A percentile compares a stretch with the other conserved stretches of the same genome.
Conservation (phyloP, 2,888 invertebrate species). For the Eucriotettix oculatus region DNA sequence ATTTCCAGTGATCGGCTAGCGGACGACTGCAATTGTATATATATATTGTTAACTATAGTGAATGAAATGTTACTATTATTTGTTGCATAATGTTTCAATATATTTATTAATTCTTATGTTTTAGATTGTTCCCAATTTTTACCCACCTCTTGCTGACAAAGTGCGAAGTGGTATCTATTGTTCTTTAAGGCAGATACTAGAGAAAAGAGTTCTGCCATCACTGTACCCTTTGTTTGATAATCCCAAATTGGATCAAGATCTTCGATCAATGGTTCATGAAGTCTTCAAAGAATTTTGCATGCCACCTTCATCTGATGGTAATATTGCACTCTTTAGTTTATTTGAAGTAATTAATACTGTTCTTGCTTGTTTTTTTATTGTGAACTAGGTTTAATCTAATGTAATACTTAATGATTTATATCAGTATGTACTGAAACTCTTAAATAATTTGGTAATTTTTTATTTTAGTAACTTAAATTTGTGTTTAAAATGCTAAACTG, state of each 20-base stretch:
- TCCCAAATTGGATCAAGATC: constrained; percentile 68
- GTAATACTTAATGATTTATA: too few relatives aligned
- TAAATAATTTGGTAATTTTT: too few relatives aligned
- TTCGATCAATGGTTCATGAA: constrained; percentile 68
- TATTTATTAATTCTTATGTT: constrained; percentile 15
- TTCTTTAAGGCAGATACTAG: constrained; percentile 69
- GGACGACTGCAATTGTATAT: too few relatives aligned
- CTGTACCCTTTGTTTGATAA: constrained; percentile 76
- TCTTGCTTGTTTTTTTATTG: too few relatives aligned
- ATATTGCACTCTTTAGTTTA: too few relatives aligned
- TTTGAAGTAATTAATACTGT: too few relatives aligned
- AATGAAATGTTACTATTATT: not conserved
- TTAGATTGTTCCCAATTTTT: constrained; percentile 74
- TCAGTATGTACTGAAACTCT: too few relatives aligned
- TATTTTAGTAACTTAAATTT: too few relatives aligned
- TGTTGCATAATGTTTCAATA: too few relatives aligned
- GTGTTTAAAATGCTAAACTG: too few relatives aligned
- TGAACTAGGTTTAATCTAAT: too few relatives aligned
- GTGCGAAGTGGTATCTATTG: constrained; percentile 67
- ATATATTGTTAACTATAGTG: not conserved
- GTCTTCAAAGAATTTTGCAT: constrained; percentile 83
- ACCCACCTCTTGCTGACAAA: constrained; percentile 60
- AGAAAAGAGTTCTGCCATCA: constrained; percentile 81
- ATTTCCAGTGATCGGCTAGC: too few relatives aligned
- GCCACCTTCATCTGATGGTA: constrained; percentile 35